Conservation (phyloP, 2,113 vertebrate genomes). For the Phylloscopus whistleri region DNA sequence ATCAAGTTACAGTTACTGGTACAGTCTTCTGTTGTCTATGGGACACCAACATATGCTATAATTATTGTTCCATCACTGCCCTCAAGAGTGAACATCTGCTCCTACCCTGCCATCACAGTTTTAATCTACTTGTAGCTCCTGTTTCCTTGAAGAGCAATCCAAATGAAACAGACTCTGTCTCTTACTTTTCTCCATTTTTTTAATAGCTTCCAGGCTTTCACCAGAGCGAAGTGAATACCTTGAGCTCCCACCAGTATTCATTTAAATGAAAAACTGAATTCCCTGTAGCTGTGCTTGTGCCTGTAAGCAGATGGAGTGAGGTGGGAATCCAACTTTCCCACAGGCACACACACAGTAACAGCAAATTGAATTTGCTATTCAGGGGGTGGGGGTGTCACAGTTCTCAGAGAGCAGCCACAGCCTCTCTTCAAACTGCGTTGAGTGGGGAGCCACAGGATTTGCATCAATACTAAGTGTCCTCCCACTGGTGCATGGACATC, state of each 20-base stretch:
- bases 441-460: not conserved
- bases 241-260: not conserved
- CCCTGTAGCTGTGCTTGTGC: not conserved
- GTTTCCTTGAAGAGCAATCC: constrained; percentile 20
- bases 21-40: constrained; percentile 4
- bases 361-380: constrained; percentile 24
- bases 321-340: constrained; percentile 20
- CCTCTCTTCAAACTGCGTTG: not conserved
- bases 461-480: not conserved
- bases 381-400: not conserved
- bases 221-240: not conserved
- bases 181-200: not conserved
- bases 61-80: constrained; percentile 27
- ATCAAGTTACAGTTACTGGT: not conserved
- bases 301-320: constrained; percentile 36
- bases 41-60: not conserved
- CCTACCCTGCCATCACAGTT: not conserved
- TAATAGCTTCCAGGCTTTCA: constrained; percentile 30
- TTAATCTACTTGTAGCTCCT: constrained; percentile 21
- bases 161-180: constrained; percentile 1
- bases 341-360: not conserved
- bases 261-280: constrained; percentile 32
- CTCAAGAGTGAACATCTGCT: constrained; percentile 47
- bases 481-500: not conserved
- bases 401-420: not conserved